Percentiles rank a stretch among this genome's conserved stretches.
Conservation (phyloP, 2,888 invertebrate species). For the Epistrophella euchroma region DNA sequence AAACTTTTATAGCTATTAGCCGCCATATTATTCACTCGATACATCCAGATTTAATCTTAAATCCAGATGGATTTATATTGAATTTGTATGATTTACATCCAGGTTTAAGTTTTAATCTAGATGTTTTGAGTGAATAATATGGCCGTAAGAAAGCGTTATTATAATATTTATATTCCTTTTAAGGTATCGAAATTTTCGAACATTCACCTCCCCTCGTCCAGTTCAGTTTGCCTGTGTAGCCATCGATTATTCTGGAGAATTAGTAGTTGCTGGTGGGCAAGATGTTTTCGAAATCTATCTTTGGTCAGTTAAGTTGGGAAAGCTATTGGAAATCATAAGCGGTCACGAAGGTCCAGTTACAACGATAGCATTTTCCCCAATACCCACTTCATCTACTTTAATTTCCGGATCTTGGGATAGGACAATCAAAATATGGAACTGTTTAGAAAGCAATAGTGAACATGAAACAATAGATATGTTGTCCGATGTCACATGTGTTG, state of each 20-base stretch:
- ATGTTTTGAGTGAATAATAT: too few species aligned
- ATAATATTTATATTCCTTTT: neutral
- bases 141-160: too few species aligned
- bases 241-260: constrained; percentile 94
- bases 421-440: constrained; percentile 95
- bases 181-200: constrained; percentile 99
- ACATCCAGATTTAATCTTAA: too few species aligned
- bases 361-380: constrained; percentile 91
- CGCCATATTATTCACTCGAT: too few species aligned
- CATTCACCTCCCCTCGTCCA: constrained; percentile 95
- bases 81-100: too few species aligned
- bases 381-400: constrained; percentile 88
- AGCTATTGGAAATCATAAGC: constrained; percentile 93
- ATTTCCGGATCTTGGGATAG: constrained; percentile 98
- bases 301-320: constrained; percentile 97
- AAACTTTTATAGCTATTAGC: too few species aligned
- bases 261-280: constrained; percentile 97
- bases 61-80: too few species aligned
- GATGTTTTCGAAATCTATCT: constrained; percentile 97
- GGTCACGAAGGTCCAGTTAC: constrained; percentile 98
- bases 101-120: too few species aligned
- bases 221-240: constrained; percentile 96
- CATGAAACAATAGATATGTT: constrained; percentile 92
- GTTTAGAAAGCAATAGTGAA: constrained; percentile 91
- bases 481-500: constrained; percentile 92